Evolutionary conservation across 1,140 invertebrate species (phyloP).

Genomic region (Tetramorium alpestre): DNA sequence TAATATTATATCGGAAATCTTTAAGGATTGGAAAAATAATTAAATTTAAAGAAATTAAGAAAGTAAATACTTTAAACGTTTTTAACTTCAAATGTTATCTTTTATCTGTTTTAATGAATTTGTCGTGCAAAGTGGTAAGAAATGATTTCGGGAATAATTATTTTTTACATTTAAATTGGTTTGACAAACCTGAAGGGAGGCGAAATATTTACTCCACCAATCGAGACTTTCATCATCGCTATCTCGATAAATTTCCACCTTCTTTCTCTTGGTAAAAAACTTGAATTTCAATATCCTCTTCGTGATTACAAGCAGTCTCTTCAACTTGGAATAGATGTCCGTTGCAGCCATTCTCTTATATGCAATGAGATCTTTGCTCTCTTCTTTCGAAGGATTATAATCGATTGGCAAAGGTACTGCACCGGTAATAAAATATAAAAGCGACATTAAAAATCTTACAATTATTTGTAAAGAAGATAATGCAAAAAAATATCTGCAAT

Average conservation of each 20-base stretch:
- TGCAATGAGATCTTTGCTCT: conserved; percentile 75
- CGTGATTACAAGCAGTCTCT: conserved; percentile 35
- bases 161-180: not conserved
- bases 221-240: conserved; percentile 87
- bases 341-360: conserved; percentile 72
- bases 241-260: conserved; percentile 45
- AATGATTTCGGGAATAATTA: not conserved
- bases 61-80: not conserved
- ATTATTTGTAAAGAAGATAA: not conserved
- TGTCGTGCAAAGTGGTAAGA: not conserved
- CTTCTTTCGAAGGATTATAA: conserved; percentile 75
- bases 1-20: not conserved
- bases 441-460: not conserved
- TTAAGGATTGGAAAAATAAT: not conserved
- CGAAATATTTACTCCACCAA: conserved; percentile 94
- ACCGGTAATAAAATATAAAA: not conserved
- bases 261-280: conserved; percentile 41
- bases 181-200: conserved; percentile 86
- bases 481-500: not conserved
- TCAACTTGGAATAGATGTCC: conserved; percentile 65
- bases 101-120: not conserved
- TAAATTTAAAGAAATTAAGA: not conserved
- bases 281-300: conserved; percentile 42
- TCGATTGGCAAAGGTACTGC: conserved; percentile 68
- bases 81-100: not conserved